Evolutionary conservation across 1,140 invertebrate species (phyloP).

Genomic region (Anadara kagoshimensis): DNA sequence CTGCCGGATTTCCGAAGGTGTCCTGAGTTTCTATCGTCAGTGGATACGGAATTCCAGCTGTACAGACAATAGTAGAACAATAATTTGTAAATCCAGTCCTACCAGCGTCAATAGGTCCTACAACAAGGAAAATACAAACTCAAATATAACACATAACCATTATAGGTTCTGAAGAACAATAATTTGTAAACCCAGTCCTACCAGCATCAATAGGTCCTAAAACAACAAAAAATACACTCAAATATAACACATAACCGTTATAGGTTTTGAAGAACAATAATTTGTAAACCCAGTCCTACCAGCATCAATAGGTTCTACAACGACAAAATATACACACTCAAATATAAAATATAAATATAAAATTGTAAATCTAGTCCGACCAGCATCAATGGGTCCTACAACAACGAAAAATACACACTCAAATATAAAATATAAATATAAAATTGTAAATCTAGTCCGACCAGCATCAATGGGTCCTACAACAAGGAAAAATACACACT

Average conservation of each 20-base stretch:
- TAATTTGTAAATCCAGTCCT: conserved; percentile 90
- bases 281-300: conserved; percentile 88
- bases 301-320: too few relatives aligned
- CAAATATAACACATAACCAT: background rate
- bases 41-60: conserved; percentile 83
- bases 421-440: background rate
- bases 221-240: conserved; percentile 62
- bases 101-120: conserved; percentile 87
- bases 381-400: conserved; percentile 76
- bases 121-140: conserved; percentile 65
- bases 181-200: conserved; percentile 88
- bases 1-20: conserved; percentile 89
- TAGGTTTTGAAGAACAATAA: conserved; percentile 91
- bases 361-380: conserved; percentile 88
- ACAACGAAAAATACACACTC: background rate
- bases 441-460: too few relatives aligned
- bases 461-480: too few relatives aligned
- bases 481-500: too few relatives aligned
- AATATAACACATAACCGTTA: background rate
- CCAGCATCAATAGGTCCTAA: conserved; percentile 87
- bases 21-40: conserved; percentile 92
- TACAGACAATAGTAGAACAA: conserved; percentile 90
- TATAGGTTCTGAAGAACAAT: conserved; percentile 92
- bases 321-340: too few relatives aligned
- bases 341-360: too few relatives aligned